Conservation (phyloP, 2,888 invertebrate species). For the Choristoneura rosaceana region DNA sequence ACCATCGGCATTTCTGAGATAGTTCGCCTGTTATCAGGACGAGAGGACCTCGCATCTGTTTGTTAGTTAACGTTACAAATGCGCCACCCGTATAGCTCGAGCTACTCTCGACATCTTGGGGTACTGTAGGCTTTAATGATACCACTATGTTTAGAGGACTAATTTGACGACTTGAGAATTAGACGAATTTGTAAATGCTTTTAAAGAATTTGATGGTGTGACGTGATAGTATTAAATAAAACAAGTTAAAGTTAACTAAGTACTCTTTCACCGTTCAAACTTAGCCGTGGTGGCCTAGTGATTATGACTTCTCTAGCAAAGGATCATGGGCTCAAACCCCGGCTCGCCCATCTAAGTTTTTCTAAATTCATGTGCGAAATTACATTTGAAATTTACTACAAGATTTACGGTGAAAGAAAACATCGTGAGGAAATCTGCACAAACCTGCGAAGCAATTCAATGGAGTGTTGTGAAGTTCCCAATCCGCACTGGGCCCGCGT, state of each 20-base stretch:
- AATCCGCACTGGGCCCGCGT: too few species aligned
- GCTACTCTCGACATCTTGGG: conserved; percentile 52
- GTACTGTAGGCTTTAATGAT: conserved; percentile 26
- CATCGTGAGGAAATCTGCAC: too few species aligned
- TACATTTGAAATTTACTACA: background rate
- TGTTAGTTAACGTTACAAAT: conserved; percentile 67
- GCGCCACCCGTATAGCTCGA: conserved; percentile 76
- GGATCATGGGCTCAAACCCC: too few species aligned
- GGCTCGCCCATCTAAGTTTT: too few species aligned
- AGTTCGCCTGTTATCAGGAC: conserved; percentile 75
- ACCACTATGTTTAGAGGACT: conserved; percentile 30
- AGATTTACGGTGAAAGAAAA: too few species aligned
- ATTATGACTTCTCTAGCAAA: too few species aligned
- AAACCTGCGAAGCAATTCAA: too few species aligned
- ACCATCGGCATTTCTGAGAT: conserved; percentile 78
- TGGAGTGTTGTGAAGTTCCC: too few species aligned
- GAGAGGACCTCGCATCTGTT: conserved; percentile 74
- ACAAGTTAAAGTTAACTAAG: background rate
- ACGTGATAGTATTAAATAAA: background rate
- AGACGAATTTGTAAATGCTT: conserved; percentile 32
- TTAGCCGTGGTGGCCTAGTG: too few species aligned
- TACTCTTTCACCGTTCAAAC: too few species aligned
- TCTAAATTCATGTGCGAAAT: too few species aligned
- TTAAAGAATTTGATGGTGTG: conserved; percentile 25
- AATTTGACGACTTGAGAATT: conserved; percentile 39